Evolutionary conservation across 2,888 invertebrate genomes (phyloP).

Genomic region (Leptinotarsa juncta): DNA sequence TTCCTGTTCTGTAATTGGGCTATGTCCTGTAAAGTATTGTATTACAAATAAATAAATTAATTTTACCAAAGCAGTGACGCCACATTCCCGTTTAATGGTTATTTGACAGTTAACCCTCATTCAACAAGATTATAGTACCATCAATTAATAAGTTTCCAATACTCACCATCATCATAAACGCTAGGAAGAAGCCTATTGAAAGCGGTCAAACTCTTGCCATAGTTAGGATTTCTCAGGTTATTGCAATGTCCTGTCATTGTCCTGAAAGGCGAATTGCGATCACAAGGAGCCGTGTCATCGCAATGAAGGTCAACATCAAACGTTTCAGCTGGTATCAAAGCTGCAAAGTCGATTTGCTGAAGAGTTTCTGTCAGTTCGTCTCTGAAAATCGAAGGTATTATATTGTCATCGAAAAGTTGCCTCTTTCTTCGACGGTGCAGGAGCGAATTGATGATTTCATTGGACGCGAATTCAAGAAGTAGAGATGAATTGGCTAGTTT

Average conservation of each 20-base stretch:
- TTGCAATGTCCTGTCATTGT: conserved; percentile 89
- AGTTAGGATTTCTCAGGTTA: conserved; percentile 83
- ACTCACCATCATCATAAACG: conserved; percentile 85
- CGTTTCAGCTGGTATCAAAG: conserved; percentile 74
- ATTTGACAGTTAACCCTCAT: too few relatives aligned
- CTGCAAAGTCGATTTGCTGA: conserved; percentile 82
- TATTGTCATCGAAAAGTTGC: conserved; percentile 77
- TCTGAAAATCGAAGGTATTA: conserved; percentile 67
- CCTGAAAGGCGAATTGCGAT: conserved; percentile 77
- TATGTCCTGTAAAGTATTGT: too few relatives aligned
- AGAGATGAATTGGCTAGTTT: conserved; percentile 87
- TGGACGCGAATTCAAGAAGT: conserved; percentile 87
- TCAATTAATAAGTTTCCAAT: too few relatives aligned
- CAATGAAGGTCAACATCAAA: conserved; percentile 76
- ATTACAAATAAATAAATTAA: too few relatives aligned
- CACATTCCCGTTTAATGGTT: too few relatives aligned
- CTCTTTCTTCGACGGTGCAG: conserved; percentile 74
- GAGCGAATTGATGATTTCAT: conserved; percentile 82
- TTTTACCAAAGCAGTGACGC: too few relatives aligned
- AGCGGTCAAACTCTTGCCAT: conserved; percentile 86
- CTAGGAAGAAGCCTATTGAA: conserved; percentile 88
- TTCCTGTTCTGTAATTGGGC: too few relatives aligned
- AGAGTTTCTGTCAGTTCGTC: conserved; percentile 82
- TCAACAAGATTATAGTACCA: too few relatives aligned
- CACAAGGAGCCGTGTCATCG: conserved; percentile 79